Evolutionary conservation across 2,113 vertebrate species (phyloP).

Genomic region (Raja brachyura): DNA sequence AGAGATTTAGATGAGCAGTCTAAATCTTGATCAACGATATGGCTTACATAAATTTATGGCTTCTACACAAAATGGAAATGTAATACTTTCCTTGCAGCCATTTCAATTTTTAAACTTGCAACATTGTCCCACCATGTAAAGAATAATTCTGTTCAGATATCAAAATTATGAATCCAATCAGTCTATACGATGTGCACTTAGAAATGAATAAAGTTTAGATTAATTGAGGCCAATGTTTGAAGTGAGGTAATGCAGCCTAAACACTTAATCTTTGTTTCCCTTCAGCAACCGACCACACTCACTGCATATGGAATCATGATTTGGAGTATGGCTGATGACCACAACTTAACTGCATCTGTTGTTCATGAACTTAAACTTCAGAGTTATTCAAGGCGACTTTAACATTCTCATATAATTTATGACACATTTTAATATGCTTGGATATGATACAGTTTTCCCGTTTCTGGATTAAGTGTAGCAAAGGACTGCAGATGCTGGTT

Average conservation of each 20-base stretch:
- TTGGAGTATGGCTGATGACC: background rate
- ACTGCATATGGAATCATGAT: background rate
- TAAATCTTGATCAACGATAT: background rate
- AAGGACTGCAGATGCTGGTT: too few species aligned
- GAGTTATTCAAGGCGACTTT: background rate
- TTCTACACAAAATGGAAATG: background rate
- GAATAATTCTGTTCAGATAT: background rate
- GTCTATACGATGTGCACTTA: background rate
- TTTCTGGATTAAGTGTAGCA: background rate
- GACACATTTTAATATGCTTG: background rate
- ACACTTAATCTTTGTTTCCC: background rate
- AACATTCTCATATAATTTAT: background rate
- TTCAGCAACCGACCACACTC: background rate
- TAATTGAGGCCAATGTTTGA: background rate
- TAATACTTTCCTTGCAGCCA: background rate
- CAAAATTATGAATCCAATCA: background rate
- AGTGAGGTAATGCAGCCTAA: background rate
- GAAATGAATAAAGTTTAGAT: background rate
- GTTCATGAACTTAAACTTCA: background rate
- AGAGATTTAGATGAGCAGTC: background rate
- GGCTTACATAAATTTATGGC: background rate
- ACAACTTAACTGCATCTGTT: background rate
- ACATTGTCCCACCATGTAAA: background rate
- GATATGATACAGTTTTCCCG: background rate
- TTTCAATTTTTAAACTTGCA: background rate